These are phyloP conservation scores for Stictocephala bisonia DNA, from an alignment of 2,888 invertebrate species.

Conservation along the genomic window DNA sequence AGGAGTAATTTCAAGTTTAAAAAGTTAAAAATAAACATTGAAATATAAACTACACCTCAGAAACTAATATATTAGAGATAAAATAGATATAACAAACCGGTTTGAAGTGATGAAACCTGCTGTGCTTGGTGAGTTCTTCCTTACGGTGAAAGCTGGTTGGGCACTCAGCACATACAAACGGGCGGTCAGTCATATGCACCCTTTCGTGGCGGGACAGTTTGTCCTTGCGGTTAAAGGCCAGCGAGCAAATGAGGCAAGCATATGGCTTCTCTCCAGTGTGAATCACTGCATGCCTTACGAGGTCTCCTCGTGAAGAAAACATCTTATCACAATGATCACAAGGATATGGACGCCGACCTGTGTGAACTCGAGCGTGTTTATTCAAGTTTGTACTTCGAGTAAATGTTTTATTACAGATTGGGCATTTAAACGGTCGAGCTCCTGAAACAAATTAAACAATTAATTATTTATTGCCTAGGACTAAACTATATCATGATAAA, in stretches of 20 bases:
- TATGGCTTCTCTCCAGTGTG: slow-evolving; percentile 79
- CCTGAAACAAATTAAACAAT: slow-evolving; percentile 69
- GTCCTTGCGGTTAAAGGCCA: slow-evolving; percentile 72
- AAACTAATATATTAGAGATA: too few species aligned
- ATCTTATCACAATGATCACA: slow-evolving; percentile 79
- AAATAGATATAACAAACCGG: slow-evolving; percentile 49
- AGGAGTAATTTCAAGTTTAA: too few species aligned
- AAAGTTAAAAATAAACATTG: too few species aligned
- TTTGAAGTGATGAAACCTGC: slow-evolving; percentile 61
- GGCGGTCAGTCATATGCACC: slow-evolving; percentile 75
- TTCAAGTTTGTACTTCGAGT: slow-evolving; percentile 68
- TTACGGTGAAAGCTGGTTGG: slow-evolving; percentile 74
- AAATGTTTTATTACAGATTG: slow-evolving; percentile 79
- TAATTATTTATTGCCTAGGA: not conserved
- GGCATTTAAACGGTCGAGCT: slow-evolving; percentile 76
- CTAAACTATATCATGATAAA: too few species aligned
- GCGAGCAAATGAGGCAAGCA: slow-evolving; percentile 75
- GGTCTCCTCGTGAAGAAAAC: slow-evolving; percentile 76
- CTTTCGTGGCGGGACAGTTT: slow-evolving; percentile 76
- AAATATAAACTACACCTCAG: too few species aligned
- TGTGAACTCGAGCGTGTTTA: slow-evolving; percentile 57
- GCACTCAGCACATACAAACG: slow-evolving; percentile 75
- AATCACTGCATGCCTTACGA: slow-evolving; percentile 75
- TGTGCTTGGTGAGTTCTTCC: slow-evolving; percentile 76
- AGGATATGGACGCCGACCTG: slow-evolving; percentile 56